A percentile compares a stretch with the other conserved stretches of the same genome.
phyloP scores from a whole-genome alignment of 1,140 invertebrate genomes.

The Acromyrmex echinatior region DNA sequence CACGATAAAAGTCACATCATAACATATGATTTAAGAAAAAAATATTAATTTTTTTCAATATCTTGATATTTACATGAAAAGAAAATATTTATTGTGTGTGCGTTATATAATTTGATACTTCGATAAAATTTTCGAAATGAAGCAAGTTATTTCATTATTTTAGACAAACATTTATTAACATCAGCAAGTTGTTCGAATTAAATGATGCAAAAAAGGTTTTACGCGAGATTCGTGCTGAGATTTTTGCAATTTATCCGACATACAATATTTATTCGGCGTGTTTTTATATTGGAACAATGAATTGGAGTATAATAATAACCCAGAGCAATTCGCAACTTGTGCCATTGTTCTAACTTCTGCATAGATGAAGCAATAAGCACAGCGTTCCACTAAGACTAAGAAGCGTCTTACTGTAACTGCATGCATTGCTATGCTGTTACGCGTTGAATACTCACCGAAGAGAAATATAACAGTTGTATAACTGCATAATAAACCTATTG shows the following conservation, averaged over 20 bases:
- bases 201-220: neutral
- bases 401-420: slow-evolving; percentile 66
- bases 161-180: neutral
- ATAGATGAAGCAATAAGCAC: slow-evolving; percentile 60
- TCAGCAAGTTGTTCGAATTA: neutral
- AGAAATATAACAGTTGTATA: slow-evolving; percentile 64
- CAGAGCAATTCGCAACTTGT: slow-evolving; percentile 34
- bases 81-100: neutral
- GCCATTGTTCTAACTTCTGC: slow-evolving; percentile 68
- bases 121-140: neutral
- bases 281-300: slow-evolving; percentile 35
- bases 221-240: neutral
- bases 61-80: neutral
- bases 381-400: slow-evolving; percentile 50
- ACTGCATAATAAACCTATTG: slow-evolving; percentile 73
- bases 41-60: neutral
- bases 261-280: neutral
- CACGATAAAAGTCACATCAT: too few species aligned
- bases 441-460: slow-evolving; percentile 67
- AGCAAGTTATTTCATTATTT: neutral
- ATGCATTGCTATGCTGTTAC: slow-evolving; percentile 58
- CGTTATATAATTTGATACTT: neutral
- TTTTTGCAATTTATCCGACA: neutral
- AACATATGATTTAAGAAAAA: too few species aligned
- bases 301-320: slow-evolving; percentile 52